These are phyloP conservation scores for Connochaetes taurinus DNA, from an alignment of 2,113 vertebrate genomes.

Conservation along the genomic window DNA sequence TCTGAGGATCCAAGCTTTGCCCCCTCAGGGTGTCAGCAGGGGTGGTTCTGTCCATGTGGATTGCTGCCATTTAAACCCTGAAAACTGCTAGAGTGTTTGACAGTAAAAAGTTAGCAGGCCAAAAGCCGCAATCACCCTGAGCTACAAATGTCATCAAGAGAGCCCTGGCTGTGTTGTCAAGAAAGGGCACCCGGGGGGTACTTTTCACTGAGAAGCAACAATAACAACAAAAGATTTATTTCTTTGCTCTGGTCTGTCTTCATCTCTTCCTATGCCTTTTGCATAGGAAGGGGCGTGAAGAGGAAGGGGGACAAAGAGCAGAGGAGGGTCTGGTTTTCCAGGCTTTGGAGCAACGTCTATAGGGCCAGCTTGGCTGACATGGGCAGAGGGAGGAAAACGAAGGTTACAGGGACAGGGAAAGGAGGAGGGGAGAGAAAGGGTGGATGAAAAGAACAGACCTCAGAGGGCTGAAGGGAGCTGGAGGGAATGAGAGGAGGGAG, in stretches of 20 bases:
- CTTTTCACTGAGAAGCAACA: neutral
- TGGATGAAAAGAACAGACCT: neutral
- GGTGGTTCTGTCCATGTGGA: neutral
- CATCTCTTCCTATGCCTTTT: neutral
- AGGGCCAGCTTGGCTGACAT: neutral
- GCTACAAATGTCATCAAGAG: neutral
- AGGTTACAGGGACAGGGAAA: neutral
- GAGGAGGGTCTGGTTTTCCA: neutral
- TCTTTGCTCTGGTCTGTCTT: neutral
- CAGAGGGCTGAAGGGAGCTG: neutral
- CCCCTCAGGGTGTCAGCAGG: neutral
- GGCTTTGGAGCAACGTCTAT: neutral
- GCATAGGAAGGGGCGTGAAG: neutral
- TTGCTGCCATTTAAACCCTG: slow-evolving; percentile 5
- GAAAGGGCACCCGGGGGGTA: neutral
- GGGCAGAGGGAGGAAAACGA: too few species aligned
- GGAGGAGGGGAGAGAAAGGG: neutral
- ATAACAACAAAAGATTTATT: neutral
- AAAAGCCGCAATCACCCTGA: neutral
- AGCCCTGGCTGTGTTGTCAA: neutral
- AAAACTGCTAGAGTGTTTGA: neutral
- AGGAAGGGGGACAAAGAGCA: neutral
- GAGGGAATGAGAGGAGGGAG: neutral
- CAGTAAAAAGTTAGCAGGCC: neutral
- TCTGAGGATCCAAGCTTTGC: neutral